Percentiles rank a stretch among this genome's conserved stretches.
Evolutionary conservation across 2,888 invertebrate species (phyloP).

Genomic region (Hylaea fasciaria): DNA sequence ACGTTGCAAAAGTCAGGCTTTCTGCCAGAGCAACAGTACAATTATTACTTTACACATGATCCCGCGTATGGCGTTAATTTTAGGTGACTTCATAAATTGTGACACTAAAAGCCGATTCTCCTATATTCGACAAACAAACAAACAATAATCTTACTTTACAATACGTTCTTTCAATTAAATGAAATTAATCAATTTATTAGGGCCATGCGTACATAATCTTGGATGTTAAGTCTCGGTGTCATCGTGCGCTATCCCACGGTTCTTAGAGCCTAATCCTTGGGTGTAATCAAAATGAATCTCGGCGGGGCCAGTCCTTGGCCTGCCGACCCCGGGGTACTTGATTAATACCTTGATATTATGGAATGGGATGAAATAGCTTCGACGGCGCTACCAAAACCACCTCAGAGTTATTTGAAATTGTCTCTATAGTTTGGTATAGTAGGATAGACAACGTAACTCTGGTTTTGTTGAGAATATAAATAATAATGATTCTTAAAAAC

Average conservation of each 20-base stretch:
- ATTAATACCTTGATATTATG: conserved; percentile 38
- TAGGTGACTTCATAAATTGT: too few species aligned
- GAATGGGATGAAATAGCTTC: conserved; percentile 17
- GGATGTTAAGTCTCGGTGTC: conserved; percentile 51
- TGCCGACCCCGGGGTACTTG: conserved; percentile 31
- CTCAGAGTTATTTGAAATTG: not conserved
- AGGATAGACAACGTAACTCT: too few species aligned
- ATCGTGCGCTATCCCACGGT: conserved; percentile 61
- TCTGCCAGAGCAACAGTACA: not conserved
- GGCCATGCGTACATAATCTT: conserved; percentile 57
- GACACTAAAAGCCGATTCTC: too few species aligned
- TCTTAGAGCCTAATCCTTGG: conserved; percentile 68
- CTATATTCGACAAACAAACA: too few species aligned
- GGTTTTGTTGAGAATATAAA: too few species aligned
- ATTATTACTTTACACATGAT: not conserved
- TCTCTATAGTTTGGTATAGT: not conserved
- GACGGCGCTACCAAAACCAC: conserved; percentile 7
- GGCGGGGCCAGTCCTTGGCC: conserved; percentile 49
- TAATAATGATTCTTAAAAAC: too few species aligned
- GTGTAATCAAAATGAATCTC: conserved; percentile 77
- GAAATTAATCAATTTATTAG: conserved; percentile 50
- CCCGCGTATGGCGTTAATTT: too few species aligned
- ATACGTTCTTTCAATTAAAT: conserved; percentile 39
- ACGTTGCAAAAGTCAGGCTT: too few species aligned
- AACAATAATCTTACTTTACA: too few species aligned